phyloP scores from a whole-genome alignment of 2,888 invertebrate species.

The Leptarthrus brevirostris region DNA sequence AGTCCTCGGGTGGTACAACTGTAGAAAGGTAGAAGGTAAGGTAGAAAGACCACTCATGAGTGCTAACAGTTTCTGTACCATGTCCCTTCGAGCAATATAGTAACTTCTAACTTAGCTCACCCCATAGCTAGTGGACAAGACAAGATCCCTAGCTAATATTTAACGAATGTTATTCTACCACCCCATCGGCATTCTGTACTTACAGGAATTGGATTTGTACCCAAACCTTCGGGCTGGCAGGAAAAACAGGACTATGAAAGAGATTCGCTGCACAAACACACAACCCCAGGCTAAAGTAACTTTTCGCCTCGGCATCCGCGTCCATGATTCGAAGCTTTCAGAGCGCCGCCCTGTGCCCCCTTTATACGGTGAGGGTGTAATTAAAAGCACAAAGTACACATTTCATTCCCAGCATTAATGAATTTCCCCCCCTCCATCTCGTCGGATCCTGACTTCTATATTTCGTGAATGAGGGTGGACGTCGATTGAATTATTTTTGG shows the following conservation, averaged over 20 bases:
- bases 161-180: background rate
- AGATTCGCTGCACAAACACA: conserved; percentile 27
- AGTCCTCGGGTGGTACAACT: conserved; percentile 28
- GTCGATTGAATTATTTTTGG: conserved; percentile 44
- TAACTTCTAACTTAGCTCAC: background rate
- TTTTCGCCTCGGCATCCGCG: conserved; percentile 14
- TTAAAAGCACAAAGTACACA: conserved; percentile 48
- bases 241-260: background rate
- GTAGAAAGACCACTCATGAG: conserved; percentile 22
- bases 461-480: conserved; percentile 12
- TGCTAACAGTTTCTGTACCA: background rate
- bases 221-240: background rate
- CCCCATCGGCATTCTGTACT: conserved; percentile 2
- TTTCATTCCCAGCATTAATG: conserved; percentile 47
- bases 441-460: conserved; percentile 9
- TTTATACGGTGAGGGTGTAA: conserved; percentile 14
- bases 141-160: background rate
- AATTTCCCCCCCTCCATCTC: conserved; percentile 11
- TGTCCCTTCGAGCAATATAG: background rate
- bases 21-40: conserved; percentile 20
- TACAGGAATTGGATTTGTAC: conserved; percentile 36
- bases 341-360: background rate
- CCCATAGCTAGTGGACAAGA: conserved; percentile 29
- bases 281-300: conserved; percentile 18
- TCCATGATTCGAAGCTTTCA: conserved; percentile 28